These are phyloP conservation scores for Podarcis muralis DNA, from an alignment of 2,113 vertebrate genomes.

Conservation along the genomic window DNA sequence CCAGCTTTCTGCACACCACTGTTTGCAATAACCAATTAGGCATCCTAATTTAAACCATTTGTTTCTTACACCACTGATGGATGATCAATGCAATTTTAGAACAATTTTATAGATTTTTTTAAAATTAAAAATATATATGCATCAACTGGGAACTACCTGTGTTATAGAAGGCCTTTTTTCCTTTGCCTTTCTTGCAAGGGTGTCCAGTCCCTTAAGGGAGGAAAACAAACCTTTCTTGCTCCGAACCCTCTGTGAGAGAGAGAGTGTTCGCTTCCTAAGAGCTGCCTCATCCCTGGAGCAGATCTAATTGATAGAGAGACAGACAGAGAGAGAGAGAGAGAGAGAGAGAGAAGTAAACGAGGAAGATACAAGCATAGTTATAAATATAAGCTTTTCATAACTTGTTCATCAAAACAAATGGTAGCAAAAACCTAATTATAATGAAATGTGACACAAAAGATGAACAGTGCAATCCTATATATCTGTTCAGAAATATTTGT, in stretches of 20 bases:
- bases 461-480: neutral
- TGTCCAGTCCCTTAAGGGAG: conserved; percentile 93
- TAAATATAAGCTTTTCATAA: conserved; percentile 37
- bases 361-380: neutral
- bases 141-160: conserved; percentile 80
- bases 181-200: conserved; percentile 86
- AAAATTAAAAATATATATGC: neutral
- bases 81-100: neutral
- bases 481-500: neutral
- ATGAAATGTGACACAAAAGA: neutral
- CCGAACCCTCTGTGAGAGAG: conserved; percentile 79
- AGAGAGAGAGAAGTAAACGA: neutral
- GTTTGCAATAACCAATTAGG: neutral
- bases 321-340: neutral
- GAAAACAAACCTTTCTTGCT: conserved; percentile 92
- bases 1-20: neutral
- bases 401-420: conserved; percentile 27
- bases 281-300: conserved; percentile 93
- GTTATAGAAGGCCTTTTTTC: conserved; percentile 88
- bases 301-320: conserved; percentile 76
- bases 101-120: neutral
- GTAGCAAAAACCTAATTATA: conserved; percentile 22
- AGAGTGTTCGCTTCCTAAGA: conserved; percentile 88
- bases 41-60: neutral
- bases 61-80: neutral